Evolutionary conservation across 2,888 invertebrate genomes (phyloP).

Genomic region (Volucella zonaria): DNA sequence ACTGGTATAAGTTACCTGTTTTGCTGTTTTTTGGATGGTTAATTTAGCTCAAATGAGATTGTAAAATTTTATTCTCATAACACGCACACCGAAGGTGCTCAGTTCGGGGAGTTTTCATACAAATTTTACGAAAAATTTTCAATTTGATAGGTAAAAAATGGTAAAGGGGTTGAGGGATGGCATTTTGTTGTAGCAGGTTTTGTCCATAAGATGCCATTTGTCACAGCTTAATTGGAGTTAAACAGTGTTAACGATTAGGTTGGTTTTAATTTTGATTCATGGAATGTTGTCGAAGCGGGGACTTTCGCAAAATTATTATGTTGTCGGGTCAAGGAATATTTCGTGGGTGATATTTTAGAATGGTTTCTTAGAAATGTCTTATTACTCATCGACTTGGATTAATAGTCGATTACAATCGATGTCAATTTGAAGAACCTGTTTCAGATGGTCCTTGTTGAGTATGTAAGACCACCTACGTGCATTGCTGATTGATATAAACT

Average conservation of each 20-base stretch:
- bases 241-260: constrained; percentile 37
- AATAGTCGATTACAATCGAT: too few species aligned
- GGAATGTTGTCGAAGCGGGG: background rate
- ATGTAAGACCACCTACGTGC: too few species aligned
- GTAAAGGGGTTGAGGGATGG: background rate
- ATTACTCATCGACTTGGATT: too few species aligned
- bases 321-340: too few species aligned
- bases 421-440: too few species aligned
- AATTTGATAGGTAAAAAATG: background rate
- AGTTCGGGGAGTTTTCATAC: constrained; percentile 20
- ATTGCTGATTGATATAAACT: too few species aligned
- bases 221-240: constrained; percentile 55
- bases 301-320: background rate
- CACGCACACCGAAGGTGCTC: background rate
- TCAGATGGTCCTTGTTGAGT: too few species aligned
- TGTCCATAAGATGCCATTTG: constrained; percentile 40
- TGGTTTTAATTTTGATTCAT: background rate
- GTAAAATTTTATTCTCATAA: constrained; percentile 42
- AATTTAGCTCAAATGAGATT: constrained; percentile 69
- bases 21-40: constrained; percentile 12
- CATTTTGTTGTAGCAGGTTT: background rate
- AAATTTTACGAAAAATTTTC: constrained; percentile 8
- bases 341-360: too few species aligned
- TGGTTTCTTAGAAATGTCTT: too few species aligned
- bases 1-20: too few species aligned